These are phyloP conservation scores for Verasper variegatus DNA, from an alignment of 2,113 vertebrate species.

Conservation along the genomic window DNA sequence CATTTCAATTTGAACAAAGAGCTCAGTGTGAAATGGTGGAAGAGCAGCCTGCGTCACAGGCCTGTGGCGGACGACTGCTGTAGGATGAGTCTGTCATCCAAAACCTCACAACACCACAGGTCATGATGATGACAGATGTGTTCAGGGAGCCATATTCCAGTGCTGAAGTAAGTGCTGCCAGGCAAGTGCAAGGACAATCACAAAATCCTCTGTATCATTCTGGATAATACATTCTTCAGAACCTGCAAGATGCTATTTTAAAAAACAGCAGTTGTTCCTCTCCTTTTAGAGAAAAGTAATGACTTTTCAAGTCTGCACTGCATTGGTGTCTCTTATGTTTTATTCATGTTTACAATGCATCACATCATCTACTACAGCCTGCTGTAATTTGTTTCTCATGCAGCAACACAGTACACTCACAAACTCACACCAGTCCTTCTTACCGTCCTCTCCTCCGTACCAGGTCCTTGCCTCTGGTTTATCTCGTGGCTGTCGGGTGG, in stretches of 20 bases:
- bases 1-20: too few species aligned
- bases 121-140: too few species aligned
- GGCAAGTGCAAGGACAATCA: not conserved
- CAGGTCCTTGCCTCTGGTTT: constrained; percentile 75
- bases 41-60: too few species aligned
- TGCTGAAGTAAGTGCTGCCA: not conserved
- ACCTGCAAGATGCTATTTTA: not conserved
- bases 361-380: not conserved
- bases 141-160: not conserved
- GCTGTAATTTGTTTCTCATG: too few species aligned
- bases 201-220: not conserved
- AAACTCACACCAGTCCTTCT: constrained; percentile 39
- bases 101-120: too few species aligned
- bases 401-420: not conserved
- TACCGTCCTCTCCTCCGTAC: constrained; percentile 90
- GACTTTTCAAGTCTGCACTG: not conserved
- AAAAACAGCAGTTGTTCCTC: not conserved
- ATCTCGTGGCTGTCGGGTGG: constrained; percentile 82
- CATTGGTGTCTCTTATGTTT: not conserved
- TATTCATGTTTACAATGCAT: not conserved
- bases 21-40: too few species aligned
- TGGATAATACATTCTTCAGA: not conserved
- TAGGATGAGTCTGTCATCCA: not conserved
- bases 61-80: too few species aligned
- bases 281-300: not conserved